phyloP scores from a whole-genome alignment of 2,797 vertebrate genomes.

The Hylomyscus alleni region DNA sequence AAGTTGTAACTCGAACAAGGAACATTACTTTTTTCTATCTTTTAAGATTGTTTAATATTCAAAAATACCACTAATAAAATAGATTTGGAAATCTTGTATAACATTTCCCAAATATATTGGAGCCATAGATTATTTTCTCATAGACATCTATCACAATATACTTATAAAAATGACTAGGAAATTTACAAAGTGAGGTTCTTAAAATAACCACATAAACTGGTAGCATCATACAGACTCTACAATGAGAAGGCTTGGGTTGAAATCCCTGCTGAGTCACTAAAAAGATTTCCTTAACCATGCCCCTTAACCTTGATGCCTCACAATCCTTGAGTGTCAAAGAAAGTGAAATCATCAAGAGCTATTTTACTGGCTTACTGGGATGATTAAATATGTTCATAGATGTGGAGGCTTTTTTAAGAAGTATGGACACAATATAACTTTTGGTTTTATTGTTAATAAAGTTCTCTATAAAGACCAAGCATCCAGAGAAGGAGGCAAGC shows the following conservation, averaged over 20 bases:
- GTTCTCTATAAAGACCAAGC: constrained; percentile 39
- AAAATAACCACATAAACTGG: constrained; percentile 4
- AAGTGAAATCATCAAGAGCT: constrained; percentile 50
- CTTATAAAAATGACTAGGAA: background rate
- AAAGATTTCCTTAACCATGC: background rate
- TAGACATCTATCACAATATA: background rate
- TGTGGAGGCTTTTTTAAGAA: constrained; percentile 60
- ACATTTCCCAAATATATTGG: background rate
- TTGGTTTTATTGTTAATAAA: constrained; percentile 78
- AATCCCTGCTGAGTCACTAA: background rate
- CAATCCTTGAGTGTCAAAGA: constrained; percentile 53
- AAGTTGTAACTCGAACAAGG: background rate
- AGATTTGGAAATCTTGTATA: background rate
- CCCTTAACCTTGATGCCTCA: constrained; percentile 57
- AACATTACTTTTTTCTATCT: background rate
- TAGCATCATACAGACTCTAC: background rate
- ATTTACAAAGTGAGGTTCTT: background rate
- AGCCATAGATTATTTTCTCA: constrained; percentile 6
- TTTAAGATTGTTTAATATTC: constrained; percentile 1
- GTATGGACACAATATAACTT: constrained; percentile 63
- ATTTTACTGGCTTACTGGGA: constrained; percentile 50
- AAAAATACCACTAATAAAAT: constrained; percentile 17
- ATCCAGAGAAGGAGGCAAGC: background rate
- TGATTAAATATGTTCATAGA: constrained; percentile 74
- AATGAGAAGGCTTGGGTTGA: constrained; percentile 17